phyloP scores from a whole-genome alignment of 1,140 invertebrate genomes.

The Trichonephila clavata region DNA sequence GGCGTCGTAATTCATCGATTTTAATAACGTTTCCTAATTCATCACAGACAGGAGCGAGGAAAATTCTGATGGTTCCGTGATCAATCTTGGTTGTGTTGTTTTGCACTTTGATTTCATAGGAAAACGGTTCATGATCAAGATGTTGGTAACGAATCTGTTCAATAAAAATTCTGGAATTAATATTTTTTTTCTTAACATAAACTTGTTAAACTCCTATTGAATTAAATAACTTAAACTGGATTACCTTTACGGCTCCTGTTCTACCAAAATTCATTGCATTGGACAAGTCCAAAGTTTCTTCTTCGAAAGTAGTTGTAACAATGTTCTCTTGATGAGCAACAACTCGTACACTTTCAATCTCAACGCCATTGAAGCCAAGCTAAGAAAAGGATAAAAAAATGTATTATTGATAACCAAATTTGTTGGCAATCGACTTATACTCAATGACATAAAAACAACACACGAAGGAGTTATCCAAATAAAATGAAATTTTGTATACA shows the following conservation, averaged over 20 bases:
- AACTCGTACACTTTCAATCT: slow-evolving; percentile 85
- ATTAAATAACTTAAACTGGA: neutral
- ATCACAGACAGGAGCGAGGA: slow-evolving; percentile 65
- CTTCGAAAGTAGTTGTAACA: slow-evolving; percentile 83
- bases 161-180: neutral
- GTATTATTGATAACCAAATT: no score
- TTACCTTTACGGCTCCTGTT: slow-evolving; percentile 69
- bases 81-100: slow-evolving; percentile 79
- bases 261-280: slow-evolving; percentile 62
- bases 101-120: slow-evolving; percentile 82
- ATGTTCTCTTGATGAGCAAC: slow-evolving; percentile 79
- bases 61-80: slow-evolving; percentile 67
- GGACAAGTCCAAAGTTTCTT: slow-evolving; percentile 57
- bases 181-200: no score
- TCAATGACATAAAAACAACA: no score
- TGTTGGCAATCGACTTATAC: no score
- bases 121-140: slow-evolving; percentile 87
- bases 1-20: slow-evolving; percentile 75
- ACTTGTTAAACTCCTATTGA: no score
- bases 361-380: slow-evolving; percentile 85
- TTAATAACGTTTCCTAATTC: slow-evolving; percentile 68
- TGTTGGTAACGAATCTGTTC: slow-evolving; percentile 86
- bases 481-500: no score
- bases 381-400: slow-evolving; percentile 71
- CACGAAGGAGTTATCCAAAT: no score